Evolutionary conservation across 2,797 vertebrate species (phyloP).

Genomic region (Urosaurus nigricauda): DNA sequence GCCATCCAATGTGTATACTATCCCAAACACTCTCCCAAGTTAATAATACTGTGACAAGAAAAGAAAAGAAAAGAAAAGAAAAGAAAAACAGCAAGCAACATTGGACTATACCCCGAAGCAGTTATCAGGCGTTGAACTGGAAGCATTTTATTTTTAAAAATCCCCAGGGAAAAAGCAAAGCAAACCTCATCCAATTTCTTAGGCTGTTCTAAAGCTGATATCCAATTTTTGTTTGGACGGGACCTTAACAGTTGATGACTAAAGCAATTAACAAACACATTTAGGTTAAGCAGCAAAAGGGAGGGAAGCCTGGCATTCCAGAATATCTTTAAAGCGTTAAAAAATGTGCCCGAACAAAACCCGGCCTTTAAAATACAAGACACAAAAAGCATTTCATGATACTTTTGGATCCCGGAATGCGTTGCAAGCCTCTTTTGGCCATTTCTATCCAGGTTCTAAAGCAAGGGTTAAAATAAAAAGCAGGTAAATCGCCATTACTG

Average conservation of each 20-base stretch:
- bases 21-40: not conserved
- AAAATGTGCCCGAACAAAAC: conserved; percentile 22
- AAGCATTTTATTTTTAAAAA: not conserved
- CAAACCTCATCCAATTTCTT: not conserved
- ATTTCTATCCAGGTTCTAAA: not conserved
- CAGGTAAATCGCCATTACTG: not conserved
- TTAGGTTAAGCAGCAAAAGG: not conserved
- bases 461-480: not conserved
- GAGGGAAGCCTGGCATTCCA: not conserved
- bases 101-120: not conserved
- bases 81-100: not conserved
- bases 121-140: conserved; percentile 1
- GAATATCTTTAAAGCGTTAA: not conserved
- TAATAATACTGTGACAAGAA: not conserved
- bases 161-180: not conserved
- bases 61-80: too few species aligned
- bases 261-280: not conserved
- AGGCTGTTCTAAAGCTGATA: conserved; percentile 20
- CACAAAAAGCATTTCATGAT: conserved; percentile 6
- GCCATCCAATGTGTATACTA: not conserved
- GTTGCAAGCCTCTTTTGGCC: conserved; percentile 19
- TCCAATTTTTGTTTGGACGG: accelerated
- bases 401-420: not conserved
- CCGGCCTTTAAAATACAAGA: conserved; percentile 1
- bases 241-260: not conserved